Percentiles rank a stretch among this genome's conserved stretches.
Evolutionary conservation across 1,140 invertebrate genomes (phyloP).

Genomic region (Liolophura sinensis): DNA sequence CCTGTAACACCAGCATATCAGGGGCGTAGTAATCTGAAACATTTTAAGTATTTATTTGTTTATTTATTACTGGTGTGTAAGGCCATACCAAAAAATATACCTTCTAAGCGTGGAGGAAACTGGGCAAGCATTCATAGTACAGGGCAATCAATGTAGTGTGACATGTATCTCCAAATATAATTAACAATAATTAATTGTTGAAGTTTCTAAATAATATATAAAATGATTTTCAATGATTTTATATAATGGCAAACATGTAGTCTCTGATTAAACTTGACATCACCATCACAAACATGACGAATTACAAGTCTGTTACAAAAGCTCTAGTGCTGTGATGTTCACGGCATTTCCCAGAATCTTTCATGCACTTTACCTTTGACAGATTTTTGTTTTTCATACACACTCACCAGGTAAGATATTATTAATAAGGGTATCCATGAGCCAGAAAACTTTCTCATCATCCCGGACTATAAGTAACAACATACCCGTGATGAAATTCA

Average conservation of each 20-base stretch:
- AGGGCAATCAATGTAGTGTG: too few species aligned
- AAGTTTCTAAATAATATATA: too few species aligned
- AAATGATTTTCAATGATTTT: not conserved
- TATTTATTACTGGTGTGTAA: too few species aligned
- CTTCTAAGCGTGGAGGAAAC: too few species aligned
- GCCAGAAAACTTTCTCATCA: slow-evolving; percentile 90
- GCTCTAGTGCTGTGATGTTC: not conserved
- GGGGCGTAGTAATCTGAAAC: slow-evolving; percentile 78
- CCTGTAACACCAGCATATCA: slow-evolving; percentile 84
- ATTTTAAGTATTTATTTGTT: not conserved
- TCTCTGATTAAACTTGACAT: too few species aligned
- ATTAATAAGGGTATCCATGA: slow-evolving; percentile 84
- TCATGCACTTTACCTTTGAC: not conserved
- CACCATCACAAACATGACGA: not conserved
- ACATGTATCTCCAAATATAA: too few species aligned
- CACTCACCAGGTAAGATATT: slow-evolving; percentile 71
- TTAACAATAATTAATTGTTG: too few species aligned
- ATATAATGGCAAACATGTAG: too few species aligned
- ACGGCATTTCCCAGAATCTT: not conserved
- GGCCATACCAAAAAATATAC: too few species aligned
- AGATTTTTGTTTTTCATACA: not conserved
- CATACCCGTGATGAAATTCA: slow-evolving; percentile 90
- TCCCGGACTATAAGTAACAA: slow-evolving; percentile 81
- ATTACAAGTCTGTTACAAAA: not conserved
- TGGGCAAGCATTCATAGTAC: too few species aligned